Conservation (phyloP, 2,888 invertebrate species). For the Oscheius sp. region DNA sequence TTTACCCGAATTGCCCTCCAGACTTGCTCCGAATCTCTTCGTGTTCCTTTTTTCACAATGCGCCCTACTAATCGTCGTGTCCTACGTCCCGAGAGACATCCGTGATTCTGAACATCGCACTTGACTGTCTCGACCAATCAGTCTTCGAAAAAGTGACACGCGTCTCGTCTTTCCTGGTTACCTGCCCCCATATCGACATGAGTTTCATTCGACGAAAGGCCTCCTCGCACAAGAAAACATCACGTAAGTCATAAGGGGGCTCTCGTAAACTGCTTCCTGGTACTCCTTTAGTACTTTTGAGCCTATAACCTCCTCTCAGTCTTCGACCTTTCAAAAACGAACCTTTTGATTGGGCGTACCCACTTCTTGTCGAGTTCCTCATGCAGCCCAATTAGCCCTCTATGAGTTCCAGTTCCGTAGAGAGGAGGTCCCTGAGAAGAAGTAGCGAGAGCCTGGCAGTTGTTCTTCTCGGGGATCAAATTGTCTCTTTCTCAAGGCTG, state of each 20-base stretch:
- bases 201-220: too few relatives aligned
- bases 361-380: background rate
- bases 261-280: too few relatives aligned
- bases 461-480: slow-evolving; percentile 27
- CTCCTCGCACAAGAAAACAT: too few relatives aligned
- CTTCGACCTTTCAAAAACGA: too few relatives aligned
- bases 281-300: too few relatives aligned
- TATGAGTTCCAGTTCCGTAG: too few relatives aligned
- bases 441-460: background rate
- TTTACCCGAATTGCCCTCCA: slow-evolving; percentile 4
- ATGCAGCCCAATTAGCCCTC: slow-evolving; percentile 10
- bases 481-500: slow-evolving; percentile 4
- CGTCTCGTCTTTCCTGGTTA: background rate
- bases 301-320: too few relatives aligned
- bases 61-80: background rate
- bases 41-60: background rate
- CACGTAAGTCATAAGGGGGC: too few relatives aligned
- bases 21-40: slow-evolving; percentile 2
- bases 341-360: too few relatives aligned
- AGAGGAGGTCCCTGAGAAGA: too few relatives aligned
- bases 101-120: too few relatives aligned
- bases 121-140: slow-evolving; percentile 1
- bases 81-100: background rate
- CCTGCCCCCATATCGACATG: too few relatives aligned
- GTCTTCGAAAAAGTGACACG: slow-evolving; percentile 3